Evolutionary conservation across 2,797 vertebrate species (phyloP).

Genomic region (Falco biarmicus): DNA sequence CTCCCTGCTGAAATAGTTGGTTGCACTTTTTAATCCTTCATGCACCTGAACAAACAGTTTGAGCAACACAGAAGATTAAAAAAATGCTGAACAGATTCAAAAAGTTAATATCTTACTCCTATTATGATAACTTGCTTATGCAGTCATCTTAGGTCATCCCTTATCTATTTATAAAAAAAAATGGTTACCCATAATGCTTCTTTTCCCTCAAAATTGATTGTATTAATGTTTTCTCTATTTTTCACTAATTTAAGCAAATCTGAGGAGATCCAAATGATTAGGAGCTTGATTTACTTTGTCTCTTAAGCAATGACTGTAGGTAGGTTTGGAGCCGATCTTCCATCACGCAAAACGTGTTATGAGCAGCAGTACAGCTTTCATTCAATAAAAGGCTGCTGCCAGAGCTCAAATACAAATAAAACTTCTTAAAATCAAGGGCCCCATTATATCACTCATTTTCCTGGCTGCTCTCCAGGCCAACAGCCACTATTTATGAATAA

Average conservation of each 20-base stretch:
- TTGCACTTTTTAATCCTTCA: background rate
- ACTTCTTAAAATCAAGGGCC: background rate
- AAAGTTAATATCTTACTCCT: background rate
- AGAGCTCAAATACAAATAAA: constrained; percentile 4
- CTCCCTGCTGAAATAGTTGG: background rate
- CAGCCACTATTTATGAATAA: background rate
- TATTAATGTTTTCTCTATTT: constrained; percentile 15
- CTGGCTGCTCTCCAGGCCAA: background rate
- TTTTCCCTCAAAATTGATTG: background rate
- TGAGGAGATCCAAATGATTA: background rate
- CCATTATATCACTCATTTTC: background rate
- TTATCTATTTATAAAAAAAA: background rate
- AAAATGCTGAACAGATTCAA: background rate
- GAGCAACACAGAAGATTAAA: background rate
- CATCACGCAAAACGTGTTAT: background rate
- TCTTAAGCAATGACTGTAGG: background rate
- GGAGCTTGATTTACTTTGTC: background rate
- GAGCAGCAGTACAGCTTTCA: background rate
- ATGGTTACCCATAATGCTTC: background rate
- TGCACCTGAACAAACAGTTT: constrained; percentile 11
- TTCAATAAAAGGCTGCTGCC: background rate
- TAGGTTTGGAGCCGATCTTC: background rate
- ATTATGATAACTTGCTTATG: background rate
- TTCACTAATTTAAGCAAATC: constrained; percentile 19
- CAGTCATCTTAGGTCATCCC: background rate